These are phyloP conservation scores for Argopecten irradians DNA, from an alignment of 1,140 invertebrate genomes.

Conservation along the genomic window DNA sequence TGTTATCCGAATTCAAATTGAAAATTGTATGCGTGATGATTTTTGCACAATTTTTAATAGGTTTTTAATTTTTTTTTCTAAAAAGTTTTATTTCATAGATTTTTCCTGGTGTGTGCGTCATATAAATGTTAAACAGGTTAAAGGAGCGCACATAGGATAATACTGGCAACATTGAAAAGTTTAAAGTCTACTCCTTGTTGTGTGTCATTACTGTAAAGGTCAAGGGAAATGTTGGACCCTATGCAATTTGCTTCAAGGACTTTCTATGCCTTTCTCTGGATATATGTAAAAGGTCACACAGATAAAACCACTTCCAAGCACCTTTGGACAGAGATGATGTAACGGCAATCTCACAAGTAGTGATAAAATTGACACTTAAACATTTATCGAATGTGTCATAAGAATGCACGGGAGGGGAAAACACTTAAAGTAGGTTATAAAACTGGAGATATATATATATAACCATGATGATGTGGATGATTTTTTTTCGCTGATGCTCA, in stretches of 20 bases:
- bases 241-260: background rate
- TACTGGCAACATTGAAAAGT: background rate
- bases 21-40: background rate
- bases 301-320: background rate
- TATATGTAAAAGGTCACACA: background rate
- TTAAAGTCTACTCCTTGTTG: background rate
- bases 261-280: background rate
- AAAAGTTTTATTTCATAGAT: background rate
- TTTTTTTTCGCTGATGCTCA: too few relatives aligned
- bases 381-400: background rate
- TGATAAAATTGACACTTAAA: background rate
- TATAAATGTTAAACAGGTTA: background rate
- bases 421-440: background rate
- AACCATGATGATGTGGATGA: too few relatives aligned
- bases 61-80: background rate
- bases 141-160: background rate
- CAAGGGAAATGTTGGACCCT: background rate
- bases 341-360: background rate
- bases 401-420: background rate
- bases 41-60: background rate
- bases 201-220: background rate
- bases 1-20: conserved; percentile 12
- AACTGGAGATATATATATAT: too few relatives aligned
- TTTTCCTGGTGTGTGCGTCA: background rate
- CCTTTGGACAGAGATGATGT: background rate